Conservation (phyloP, 2,113 vertebrate genomes). For the Macquaria australasica region DNA sequence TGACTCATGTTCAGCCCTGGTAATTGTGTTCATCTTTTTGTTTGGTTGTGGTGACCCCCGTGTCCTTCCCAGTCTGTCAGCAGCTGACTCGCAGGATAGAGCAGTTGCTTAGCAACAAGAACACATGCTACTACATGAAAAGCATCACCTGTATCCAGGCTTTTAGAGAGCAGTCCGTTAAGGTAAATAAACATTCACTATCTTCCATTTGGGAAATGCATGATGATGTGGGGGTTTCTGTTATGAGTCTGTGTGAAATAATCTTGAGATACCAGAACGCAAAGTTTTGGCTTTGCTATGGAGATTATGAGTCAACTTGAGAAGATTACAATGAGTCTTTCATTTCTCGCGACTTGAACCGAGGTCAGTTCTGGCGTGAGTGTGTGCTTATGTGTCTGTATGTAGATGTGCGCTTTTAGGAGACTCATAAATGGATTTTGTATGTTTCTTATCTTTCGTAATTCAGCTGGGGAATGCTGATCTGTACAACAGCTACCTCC, state of each 20-base stretch:
- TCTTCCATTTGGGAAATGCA: constrained; percentile 25
- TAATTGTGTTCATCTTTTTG: constrained; percentile 62
- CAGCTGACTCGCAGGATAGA: constrained; percentile 91
- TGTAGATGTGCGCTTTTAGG: constrained; percentile 24
- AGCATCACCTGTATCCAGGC: constrained; percentile 90
- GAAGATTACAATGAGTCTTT: constrained; percentile 48
- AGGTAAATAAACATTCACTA: constrained; percentile 85
- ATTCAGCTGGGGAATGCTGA: constrained; percentile 84
- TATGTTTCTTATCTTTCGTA: constrained; percentile 45
- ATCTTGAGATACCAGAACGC: not conserved
- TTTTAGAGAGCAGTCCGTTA: constrained; percentile 92
- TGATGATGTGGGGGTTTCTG: constrained; percentile 19
- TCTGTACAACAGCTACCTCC: constrained; percentile 92
- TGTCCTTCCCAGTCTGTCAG: constrained; percentile 87
- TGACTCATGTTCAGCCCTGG: constrained; percentile 38
- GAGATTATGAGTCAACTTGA: constrained; percentile 46
- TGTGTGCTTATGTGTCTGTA: constrained; percentile 18
- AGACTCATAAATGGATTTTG: constrained; percentile 51
- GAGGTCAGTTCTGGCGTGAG: constrained; percentile 21
- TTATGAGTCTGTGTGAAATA: not conserved
- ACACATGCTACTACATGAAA: constrained; percentile 92
- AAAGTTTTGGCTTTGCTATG: constrained; percentile 25
- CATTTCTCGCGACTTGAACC: constrained; percentile 35
- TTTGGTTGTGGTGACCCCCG: constrained; percentile 68
- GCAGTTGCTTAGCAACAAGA: constrained; percentile 93